Evolutionary conservation across 2,888 invertebrate genomes (phyloP).

Genomic region (Cataglyphis cursor): DNA sequence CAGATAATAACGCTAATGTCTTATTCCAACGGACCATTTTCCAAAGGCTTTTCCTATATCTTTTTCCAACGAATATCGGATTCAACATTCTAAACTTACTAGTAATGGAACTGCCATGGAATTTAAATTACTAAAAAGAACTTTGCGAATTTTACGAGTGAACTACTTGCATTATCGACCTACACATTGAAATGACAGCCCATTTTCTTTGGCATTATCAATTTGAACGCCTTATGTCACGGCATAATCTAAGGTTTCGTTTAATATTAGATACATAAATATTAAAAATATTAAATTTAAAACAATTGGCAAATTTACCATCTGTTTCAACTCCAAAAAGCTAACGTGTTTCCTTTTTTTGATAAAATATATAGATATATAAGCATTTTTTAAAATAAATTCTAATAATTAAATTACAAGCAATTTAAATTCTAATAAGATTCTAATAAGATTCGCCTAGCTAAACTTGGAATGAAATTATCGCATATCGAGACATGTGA

Average conservation of each 20-base stretch:
- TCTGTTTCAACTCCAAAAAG: no score
- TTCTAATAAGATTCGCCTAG: background rate
- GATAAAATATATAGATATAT: background rate
- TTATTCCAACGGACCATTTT: no score
- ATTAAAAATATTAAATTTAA: background rate
- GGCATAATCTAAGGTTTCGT: background rate
- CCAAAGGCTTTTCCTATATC: background rate
- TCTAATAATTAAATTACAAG: background rate
- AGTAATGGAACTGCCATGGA: background rate
- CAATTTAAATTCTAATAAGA: no score
- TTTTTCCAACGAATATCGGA: background rate
- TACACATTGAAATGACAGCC: background rate
- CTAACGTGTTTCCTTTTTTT: background rate
- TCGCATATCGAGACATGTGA: no score
- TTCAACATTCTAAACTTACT: background rate
- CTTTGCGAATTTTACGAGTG: constrained; percentile 13
- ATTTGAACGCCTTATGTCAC: background rate
- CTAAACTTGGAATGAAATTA: background rate
- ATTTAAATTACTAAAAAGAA: background rate
- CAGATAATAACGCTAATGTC: constrained; percentile 1
- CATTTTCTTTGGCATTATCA: background rate
- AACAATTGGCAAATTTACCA: background rate
- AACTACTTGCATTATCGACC: constrained; percentile 15
- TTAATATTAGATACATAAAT: background rate
- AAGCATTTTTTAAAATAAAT: background rate